phyloP scores from a whole-genome alignment of 2,797 vertebrate species.

The Microhierax caerulescens region DNA sequence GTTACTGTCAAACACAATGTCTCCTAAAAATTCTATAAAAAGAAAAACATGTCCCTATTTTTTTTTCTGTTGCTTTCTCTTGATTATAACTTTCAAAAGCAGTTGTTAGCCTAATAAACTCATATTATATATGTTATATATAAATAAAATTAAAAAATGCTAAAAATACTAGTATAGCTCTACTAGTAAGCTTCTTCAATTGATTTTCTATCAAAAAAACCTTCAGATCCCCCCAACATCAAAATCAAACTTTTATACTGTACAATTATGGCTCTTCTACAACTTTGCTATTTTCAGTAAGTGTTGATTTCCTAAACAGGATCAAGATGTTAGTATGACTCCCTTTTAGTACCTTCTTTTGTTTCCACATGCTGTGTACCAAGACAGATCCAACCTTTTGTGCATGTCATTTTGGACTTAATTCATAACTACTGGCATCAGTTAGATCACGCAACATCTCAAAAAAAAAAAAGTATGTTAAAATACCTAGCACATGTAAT shows the following conservation, averaged over 20 bases:
- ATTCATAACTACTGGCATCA: neutral
- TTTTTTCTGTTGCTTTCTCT: neutral
- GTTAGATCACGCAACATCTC: neutral
- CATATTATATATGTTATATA: too few species aligned
- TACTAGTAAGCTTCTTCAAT: neutral
- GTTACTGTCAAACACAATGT: neutral
- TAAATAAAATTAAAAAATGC: too few species aligned
- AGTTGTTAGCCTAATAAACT: neutral
- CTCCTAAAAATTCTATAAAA: neutral
- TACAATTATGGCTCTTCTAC: neutral
- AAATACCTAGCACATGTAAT: neutral
- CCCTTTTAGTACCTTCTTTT: neutral
- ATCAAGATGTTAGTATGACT: neutral
- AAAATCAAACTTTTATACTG: neutral
- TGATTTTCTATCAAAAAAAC: neutral
- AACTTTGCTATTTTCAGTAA: neutral
- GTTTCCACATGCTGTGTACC: neutral
- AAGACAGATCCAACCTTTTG: neutral
- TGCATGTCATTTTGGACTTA: neutral
- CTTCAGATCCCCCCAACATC: neutral
- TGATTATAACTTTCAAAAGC: neutral
- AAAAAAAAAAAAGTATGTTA: neutral
- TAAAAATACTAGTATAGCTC: neutral
- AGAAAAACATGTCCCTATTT: neutral
- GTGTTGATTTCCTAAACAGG: neutral